Conservation (phyloP, 2,888 invertebrate species). For the Sympetrum striolatum region DNA sequence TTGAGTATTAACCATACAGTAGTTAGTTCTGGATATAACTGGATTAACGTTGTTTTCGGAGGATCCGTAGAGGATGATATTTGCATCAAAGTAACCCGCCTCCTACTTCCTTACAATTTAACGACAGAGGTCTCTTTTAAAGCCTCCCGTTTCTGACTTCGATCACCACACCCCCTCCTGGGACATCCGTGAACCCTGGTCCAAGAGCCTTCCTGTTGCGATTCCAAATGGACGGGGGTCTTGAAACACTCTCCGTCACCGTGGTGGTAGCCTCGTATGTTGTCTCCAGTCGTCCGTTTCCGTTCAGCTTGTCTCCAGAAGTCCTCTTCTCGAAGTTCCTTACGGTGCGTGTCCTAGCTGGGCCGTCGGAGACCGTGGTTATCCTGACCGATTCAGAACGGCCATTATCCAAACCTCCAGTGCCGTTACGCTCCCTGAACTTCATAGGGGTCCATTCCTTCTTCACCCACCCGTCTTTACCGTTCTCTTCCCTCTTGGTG, state of each 20-base stretch:
- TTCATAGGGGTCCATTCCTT: conserved; percentile 59
- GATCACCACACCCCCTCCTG: conserved; percentile 66
- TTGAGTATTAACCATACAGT: background rate
- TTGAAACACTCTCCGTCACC: conserved; percentile 67
- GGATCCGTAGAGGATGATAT: background rate
- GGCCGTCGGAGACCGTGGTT: conserved; percentile 71
- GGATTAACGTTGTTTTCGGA: background rate
- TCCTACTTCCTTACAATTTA: background rate
- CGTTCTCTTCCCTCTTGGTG: conserved; percentile 55
- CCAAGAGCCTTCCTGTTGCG: conserved; percentile 62
- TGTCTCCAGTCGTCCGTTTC: conserved; percentile 64
- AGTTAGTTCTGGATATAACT: background rate
- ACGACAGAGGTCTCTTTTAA: background rate
- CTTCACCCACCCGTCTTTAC: conserved; percentile 61
- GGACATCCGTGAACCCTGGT: conserved; percentile 58
- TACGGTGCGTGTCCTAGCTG: conserved; percentile 74
- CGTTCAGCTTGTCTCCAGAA: conserved; percentile 69
- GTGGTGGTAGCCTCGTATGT: conserved; percentile 72
- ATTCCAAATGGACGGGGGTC: background rate
- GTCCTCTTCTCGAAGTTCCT: conserved; percentile 74
- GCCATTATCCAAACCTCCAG: conserved; percentile 69
- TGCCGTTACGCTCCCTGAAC: conserved; percentile 61
- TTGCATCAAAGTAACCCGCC: background rate
- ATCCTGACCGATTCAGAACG: conserved; percentile 76
- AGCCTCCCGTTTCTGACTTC: conserved; percentile 62